Base-by-base conservation (phyloP, 2,113 vertebrate species). In the Isichthys henryi region DNA sequence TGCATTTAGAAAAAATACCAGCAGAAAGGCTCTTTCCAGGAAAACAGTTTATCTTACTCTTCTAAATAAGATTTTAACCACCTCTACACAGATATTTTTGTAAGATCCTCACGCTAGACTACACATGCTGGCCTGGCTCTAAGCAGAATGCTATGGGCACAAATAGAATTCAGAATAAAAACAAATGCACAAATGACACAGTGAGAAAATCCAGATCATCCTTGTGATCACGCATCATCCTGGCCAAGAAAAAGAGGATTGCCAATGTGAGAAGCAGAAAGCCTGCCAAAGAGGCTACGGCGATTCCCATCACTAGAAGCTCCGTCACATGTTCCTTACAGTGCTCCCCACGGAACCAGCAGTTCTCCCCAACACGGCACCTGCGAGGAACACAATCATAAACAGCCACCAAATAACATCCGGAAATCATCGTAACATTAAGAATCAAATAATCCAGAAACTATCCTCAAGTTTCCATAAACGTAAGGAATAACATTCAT, bases 321-420 rank as follows among this genome's bases (percentile, higher is more conserved):
- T 99, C 98, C 0, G 97, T 99, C 15, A 99, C 97, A 0, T 97
- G 98, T 90, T 99, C 98, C 90, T 96, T 94, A 90, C 95, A 95
- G 89, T 95, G 96, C 56, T 97, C 94, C n/a, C 98, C 97, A 93
- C 97, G 93, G 92, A 98, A 98, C 97, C 98, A 99, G 97, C 98
- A 98, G 94, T 99, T 98, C 91, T 98, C 97, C 82, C 97, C 97
- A 0, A 98, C 97, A 0, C 97, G 97, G 91, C 98, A 98, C 91
- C 98, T 98, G 89, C 8, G 74, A 39, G 19, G 6, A 27, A 19
- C 27, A 77, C 27, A 5, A n/a, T 23, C 11, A 21, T 52, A 35
- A 15, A n/a, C 82, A 7, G 35, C 35, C 70, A 19, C 35, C 35
- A 77, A 77, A 77, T 39, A 13, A 19, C 17, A 8, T 77, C 15